Percentiles rank a stretch among this genome's conserved stretches.
Evolutionary conservation across 2,113 vertebrate species (phyloP).

Genomic region (Eonycteris spelaea): DNA sequence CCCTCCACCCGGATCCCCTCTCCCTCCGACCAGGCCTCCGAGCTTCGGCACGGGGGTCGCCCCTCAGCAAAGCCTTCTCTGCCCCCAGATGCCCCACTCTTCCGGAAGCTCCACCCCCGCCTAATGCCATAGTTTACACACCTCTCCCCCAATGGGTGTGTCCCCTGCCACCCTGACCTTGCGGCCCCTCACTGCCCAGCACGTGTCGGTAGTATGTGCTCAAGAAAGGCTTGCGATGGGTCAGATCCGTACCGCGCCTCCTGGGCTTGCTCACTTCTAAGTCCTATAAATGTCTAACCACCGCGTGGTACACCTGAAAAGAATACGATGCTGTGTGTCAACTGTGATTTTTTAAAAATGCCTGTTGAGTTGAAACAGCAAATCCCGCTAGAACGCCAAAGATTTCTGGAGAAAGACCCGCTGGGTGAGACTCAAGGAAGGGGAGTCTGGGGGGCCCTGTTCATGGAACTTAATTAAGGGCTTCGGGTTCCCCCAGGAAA

Average conservation of each 20-base stretch:
- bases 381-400: not conserved
- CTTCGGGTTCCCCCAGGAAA: not conserved
- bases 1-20: not conserved
- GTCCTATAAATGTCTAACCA: not conserved
- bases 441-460: not conserved
- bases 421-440: not conserved
- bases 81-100: not conserved
- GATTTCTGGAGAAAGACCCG: not conserved
- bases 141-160: not conserved
- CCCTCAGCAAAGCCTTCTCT: not conserved
- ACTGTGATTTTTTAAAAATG: not conserved
- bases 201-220: not conserved
- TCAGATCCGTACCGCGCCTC: not conserved
- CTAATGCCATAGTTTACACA: accelerated
- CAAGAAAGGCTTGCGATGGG: not conserved
- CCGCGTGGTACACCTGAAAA: not conserved
- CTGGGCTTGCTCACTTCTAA: not conserved
- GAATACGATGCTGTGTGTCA: not conserved
- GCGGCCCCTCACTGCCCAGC: accelerated
- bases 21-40: not conserved
- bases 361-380: not conserved
- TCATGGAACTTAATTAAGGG: not conserved
- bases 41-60: not conserved
- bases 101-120: too few species aligned
- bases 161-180: not conserved